Percentiles rank a stretch among this genome's conserved stretches.
Evolutionary conservation across 2,113 vertebrate species (phyloP).

Genomic region (Glaucomys volans): DNA sequence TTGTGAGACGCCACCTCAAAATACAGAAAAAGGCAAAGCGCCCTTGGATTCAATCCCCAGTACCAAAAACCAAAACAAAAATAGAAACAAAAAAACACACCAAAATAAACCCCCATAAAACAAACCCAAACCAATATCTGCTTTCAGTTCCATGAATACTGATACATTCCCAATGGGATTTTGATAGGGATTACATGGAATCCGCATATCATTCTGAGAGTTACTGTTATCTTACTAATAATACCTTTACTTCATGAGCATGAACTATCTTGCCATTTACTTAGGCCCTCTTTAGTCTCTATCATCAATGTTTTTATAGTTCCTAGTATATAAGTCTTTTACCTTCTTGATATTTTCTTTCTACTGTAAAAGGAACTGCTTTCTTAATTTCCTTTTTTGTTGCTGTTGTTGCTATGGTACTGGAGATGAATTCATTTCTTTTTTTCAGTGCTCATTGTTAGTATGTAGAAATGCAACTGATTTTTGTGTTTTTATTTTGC

Average conservation of each 20-base stretch:
- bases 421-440: background rate
- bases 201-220: background rate
- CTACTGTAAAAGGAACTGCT: background rate
- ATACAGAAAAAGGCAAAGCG: no score
- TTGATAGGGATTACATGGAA: background rate
- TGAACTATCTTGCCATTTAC: background rate
- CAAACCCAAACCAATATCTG: no score
- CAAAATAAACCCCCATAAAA: no score
- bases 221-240: background rate
- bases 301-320: background rate
- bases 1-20: no score
- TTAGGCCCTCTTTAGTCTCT: background rate
- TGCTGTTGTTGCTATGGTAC: background rate
- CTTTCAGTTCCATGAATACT: background rate
- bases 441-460: background rate
- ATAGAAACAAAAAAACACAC: no score
- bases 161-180: background rate
- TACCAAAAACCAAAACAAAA: no score
- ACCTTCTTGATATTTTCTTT: background rate
- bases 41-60: no score
- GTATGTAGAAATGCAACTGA: background rate
- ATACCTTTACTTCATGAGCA: background rate
- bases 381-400: background rate
- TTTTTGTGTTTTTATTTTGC: background rate
- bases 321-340: background rate